Evolutionary conservation across 2,888 invertebrate species (phyloP).

Genomic region (Morpho helenor): DNA sequence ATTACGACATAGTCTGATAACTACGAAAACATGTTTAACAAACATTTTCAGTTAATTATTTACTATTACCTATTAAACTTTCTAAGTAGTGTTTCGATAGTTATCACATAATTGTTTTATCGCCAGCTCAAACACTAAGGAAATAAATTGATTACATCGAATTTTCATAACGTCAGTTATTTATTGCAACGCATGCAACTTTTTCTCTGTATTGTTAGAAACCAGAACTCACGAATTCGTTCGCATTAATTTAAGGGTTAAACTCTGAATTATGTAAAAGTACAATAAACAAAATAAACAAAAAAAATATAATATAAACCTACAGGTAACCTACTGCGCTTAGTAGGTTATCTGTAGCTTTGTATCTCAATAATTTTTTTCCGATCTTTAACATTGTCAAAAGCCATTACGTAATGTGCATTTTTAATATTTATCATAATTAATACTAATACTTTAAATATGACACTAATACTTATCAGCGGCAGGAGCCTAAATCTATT

Average conservation of each 20-base stretch:
- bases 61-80: conserved; percentile 16
- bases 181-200: no score
- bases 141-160: not conserved
- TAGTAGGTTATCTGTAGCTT: no score
- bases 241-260: no score
- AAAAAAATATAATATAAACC: no score
- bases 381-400: conserved; percentile 16
- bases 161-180: no score
- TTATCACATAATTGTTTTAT: conserved; percentile 13
- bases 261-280: no score
- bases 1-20: conserved; percentile 71
- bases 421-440: conserved; percentile 40
- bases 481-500: not conserved
- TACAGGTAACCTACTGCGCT: no score
- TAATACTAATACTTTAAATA: conserved; percentile 50
- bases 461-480: conserved; percentile 32
- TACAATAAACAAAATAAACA: no score
- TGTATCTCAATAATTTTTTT: not conserved
- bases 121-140: not conserved
- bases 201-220: no score
- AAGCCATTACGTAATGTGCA: conserved; percentile 36
- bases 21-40: conserved; percentile 50
- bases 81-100: conserved; percentile 15
- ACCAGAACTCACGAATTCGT: no score
- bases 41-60: conserved; percentile 15